These are phyloP conservation scores for Pilophorus perplexus DNA, from an alignment of 2,888 invertebrate genomes.

Conservation along the genomic window DNA sequence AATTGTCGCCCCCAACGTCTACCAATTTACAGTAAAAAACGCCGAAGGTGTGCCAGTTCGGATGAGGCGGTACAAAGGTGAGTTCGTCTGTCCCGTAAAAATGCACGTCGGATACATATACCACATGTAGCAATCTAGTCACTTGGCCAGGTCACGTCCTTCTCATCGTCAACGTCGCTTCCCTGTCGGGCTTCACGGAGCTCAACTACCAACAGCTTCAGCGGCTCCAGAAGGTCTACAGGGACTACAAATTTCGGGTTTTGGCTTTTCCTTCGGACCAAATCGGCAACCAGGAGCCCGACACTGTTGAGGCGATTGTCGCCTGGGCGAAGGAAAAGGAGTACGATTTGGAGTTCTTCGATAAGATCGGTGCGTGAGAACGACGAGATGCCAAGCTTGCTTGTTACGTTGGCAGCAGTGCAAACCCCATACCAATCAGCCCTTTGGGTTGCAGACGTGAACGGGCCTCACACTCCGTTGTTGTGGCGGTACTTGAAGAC, in stretches of 20 bases:
- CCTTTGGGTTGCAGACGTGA: constrained; percentile 2
- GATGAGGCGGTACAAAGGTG: constrained; percentile 12
- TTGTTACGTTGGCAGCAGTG: no score
- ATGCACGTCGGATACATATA: neutral
- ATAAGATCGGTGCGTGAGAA: constrained; percentile 6
- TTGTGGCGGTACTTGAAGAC: constrained; percentile 8
- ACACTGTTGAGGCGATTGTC: neutral
- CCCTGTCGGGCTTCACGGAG: constrained; percentile 4
- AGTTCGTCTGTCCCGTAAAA: neutral
- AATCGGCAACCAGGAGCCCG: constrained; percentile 7
- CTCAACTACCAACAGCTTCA: constrained; percentile 4
- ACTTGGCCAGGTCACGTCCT: neutral
- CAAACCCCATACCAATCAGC: no score
- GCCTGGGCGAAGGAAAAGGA: neutral
- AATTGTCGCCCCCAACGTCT: constrained; percentile 4
- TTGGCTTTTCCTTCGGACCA: constrained; percentile 12
- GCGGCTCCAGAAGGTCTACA: neutral
- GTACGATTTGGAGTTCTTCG: constrained; percentile 3
- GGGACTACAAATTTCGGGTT: neutral
- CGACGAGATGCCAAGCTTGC: no score
- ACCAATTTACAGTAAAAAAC: constrained; percentile 6
- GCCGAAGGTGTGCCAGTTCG: neutral
- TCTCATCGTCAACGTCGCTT: constrained; percentile 1
- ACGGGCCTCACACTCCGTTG: constrained; percentile 3
- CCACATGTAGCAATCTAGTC: neutral